phyloP scores from a whole-genome alignment of 2,113 vertebrate genomes.

The Aleadryas rufinucha region DNA sequence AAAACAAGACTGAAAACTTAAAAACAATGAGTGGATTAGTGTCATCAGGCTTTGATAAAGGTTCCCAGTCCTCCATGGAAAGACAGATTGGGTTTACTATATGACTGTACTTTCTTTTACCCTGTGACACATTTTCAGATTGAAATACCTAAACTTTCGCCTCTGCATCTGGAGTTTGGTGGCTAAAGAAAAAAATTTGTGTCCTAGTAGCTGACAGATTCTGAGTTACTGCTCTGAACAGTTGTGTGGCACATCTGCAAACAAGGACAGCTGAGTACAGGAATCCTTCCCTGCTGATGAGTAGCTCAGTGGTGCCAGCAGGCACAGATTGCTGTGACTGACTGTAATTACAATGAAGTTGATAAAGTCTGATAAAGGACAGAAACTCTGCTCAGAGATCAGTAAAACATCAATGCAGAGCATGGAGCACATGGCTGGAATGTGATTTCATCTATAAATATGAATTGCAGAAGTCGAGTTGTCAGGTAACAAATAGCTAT shows the following conservation, averaged over 20 bases:
- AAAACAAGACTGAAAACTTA: neutral
- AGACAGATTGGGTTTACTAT: neutral
- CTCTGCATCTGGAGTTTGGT: neutral
- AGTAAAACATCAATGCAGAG: rapidly evolving
- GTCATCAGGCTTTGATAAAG: neutral
- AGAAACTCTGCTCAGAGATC: neutral
- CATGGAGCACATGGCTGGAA: neutral
- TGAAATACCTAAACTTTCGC: neutral
- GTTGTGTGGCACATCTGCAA: neutral
- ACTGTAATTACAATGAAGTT: neutral
- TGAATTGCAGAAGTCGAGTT: neutral
- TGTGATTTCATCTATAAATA: neutral
- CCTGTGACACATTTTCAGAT: neutral
- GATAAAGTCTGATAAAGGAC: neutral
- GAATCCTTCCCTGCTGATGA: neutral
- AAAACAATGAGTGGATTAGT: neutral
- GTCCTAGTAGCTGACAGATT: neutral
- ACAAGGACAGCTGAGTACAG: neutral
- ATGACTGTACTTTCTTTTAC: neutral
- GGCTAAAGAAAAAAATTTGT: neutral
- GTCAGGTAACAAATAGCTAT: neutral
- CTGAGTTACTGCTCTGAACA: neutral
- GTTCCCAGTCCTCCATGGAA: neutral
- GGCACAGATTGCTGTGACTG: neutral
- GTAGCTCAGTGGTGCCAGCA: neutral